Percentiles rank a stretch among this genome's conserved stretches.
phyloP scores from a whole-genome alignment of 2,888 invertebrate species.

The Aethes cnicana region DNA sequence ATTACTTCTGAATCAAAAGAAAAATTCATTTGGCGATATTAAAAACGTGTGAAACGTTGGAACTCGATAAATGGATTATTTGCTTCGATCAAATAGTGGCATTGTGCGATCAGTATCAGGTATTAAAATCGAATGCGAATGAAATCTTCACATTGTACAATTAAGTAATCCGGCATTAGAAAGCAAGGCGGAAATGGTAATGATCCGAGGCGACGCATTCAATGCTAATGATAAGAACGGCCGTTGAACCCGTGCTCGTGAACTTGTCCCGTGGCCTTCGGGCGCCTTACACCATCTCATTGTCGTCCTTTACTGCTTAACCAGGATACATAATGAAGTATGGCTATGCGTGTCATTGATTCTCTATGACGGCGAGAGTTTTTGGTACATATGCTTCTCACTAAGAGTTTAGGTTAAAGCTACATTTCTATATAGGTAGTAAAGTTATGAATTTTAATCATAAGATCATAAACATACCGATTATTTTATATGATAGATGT shows the following conservation, averaged over 20 bases:
- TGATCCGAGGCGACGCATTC: constrained; percentile 57
- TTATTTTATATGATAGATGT: no score
- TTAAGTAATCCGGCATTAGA: constrained; percentile 42
- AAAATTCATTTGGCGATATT: no score
- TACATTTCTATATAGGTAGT: no score
- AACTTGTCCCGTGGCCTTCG: constrained; percentile 73
- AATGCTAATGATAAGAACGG: constrained; percentile 74
- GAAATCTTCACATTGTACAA: constrained; percentile 3
- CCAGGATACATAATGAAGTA: constrained; percentile 30
- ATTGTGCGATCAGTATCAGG: background rate
- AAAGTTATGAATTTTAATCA: no score
- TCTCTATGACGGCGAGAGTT: constrained; percentile 8
- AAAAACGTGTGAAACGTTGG: no score
- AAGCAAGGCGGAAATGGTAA: constrained; percentile 43
- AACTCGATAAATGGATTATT: background rate
- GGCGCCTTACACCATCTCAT: constrained; percentile 53
- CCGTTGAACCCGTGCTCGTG: constrained; percentile 67
- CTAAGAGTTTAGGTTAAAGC: no score
- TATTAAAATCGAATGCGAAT: background rate
- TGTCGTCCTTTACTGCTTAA: constrained; percentile 38
- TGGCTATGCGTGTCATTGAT: constrained; percentile 22
- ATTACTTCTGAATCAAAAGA: no score
- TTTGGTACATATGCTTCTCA: no score
- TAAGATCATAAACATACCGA: no score
- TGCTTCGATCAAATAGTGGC: background rate